Base-by-base conservation (phyloP, 1,140 invertebrate genomes). In the Nylanderia fulva region DNA sequence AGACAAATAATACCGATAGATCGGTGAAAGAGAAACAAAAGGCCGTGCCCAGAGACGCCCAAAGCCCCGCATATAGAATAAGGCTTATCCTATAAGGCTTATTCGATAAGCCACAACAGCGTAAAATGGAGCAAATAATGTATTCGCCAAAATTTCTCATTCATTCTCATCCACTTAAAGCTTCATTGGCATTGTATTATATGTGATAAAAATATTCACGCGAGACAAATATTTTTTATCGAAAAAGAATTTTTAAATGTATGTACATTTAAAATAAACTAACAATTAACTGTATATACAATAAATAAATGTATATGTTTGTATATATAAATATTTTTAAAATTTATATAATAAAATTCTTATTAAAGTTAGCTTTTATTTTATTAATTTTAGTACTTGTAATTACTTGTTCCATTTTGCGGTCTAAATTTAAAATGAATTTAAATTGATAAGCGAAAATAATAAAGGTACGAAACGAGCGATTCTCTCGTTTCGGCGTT, bases 21-120 rank as follows among this genome's bases (percentile, higher is more conserved):
- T 66, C 69, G 58, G 52, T 84, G 72, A 52, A 85, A 87, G 61
- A 87, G 61, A 88, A 68, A 82, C 74, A 61, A 71, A 89, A 86
- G 85, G 85, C 87, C 87, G 84, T 77, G 83, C 85, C 88, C 88
- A 90, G 89, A 90, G 89, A 90, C 89, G 89, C 89, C 89, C 89
- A 86, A 90, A 88, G 88, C 89, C 89, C 89, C 72, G 80, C 72
- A 61, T 87, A 83, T 64, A 76, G 27, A 71, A 76, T 72, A n/a
- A n/a, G n/a, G n/a, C n/a, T n/a, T n/a, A n/a, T n/a, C n/a, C n/a
- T n/a, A n/a, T n/a, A n/a, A n/a, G n/a, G n/a, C n/a, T n/a, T n/a
- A n/a, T n/a, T n/a, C n/a, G n/a, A n/a, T n/a, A 80, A 87, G 42
- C 6, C 48, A 58, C 42, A 63, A 29, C 18, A 71, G 36, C 42